These are phyloP conservation scores for Yoshiicerus persimilis DNA, from an alignment of 1,140 invertebrate species.

Conservation along the genomic window DNA sequence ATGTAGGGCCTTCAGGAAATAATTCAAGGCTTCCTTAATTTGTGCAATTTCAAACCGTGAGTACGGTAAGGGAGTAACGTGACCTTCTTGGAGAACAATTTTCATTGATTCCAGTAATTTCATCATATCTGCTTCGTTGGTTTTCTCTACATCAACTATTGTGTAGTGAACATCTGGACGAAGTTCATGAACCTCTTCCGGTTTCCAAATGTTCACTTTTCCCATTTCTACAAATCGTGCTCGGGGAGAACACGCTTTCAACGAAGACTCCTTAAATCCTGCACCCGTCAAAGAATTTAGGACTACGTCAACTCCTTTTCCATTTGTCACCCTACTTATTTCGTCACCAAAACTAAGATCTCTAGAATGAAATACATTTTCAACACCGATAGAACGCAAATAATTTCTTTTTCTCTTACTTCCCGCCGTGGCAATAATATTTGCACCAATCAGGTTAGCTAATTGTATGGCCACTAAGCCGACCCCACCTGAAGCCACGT, in stretches of 20 bases:
- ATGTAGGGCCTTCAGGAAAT: constrained; percentile 31
- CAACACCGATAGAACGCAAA: constrained; percentile 7
- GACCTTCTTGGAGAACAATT: background rate
- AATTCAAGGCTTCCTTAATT: background rate
- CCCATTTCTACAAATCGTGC: constrained; percentile 73
- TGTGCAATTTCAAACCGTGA: background rate
- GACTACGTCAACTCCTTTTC: constrained; percentile 26
- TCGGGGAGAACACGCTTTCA: constrained; percentile 58
- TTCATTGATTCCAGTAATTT: background rate
- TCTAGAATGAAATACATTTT: constrained; percentile 61
- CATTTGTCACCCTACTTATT: constrained; percentile 53
- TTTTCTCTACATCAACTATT: constrained; percentile 6
- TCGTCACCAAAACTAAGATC: constrained; percentile 61
- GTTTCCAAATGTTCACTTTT: constrained; percentile 62
- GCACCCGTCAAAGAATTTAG: constrained; percentile 40
- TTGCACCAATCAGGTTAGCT: constrained; percentile 54
- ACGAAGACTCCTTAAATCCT: constrained; percentile 59
- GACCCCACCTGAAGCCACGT: constrained; percentile 66
- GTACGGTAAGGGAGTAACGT: background rate
- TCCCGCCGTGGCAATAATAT: constrained; percentile 27
- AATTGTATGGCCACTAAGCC: constrained; percentile 63
- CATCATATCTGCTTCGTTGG: background rate
- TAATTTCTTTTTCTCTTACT: constrained; percentile 26
- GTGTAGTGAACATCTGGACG: constrained; percentile 20
- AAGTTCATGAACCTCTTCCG: background rate